phyloP scores from a whole-genome alignment of 2,797 vertebrate genomes.

The Mastacembelus armatus region DNA sequence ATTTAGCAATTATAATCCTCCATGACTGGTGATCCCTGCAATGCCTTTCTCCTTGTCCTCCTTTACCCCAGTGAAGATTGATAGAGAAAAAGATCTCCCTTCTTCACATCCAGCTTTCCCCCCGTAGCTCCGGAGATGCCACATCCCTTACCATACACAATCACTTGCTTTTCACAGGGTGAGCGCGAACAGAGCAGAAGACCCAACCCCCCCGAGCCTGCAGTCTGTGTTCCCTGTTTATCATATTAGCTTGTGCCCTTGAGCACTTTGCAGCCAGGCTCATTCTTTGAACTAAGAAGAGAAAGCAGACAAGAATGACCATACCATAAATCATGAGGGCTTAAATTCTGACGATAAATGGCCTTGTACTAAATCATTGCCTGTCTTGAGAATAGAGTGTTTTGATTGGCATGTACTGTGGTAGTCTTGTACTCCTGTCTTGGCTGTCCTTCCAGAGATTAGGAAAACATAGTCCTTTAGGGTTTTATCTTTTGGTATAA shows the following conservation, averaged over 20 bases:
- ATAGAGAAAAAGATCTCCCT: slow-evolving; percentile 40
- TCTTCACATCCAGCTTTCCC: slow-evolving; percentile 21
- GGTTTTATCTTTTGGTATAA: slow-evolving; percentile 3
- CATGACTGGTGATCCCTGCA: slow-evolving; percentile 63
- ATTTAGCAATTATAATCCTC: slow-evolving; percentile 71
- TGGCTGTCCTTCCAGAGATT: slow-evolving; percentile 14
- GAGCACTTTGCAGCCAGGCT: slow-evolving; percentile 68
- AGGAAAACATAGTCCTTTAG: slow-evolving; percentile 2
- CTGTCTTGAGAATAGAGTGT: slow-evolving; percentile 31
- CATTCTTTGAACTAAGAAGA: slow-evolving; percentile 70
- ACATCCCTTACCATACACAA: slow-evolving; percentile 33
- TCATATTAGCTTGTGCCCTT: slow-evolving; percentile 78
- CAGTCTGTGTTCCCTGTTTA: slow-evolving; percentile 72
- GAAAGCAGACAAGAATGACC: slow-evolving; percentile 50
- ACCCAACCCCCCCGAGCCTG: slow-evolving; percentile 18
- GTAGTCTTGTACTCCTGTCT: slow-evolving; percentile 25
- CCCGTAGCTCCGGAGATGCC: slow-evolving; percentile 10
- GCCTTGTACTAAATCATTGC: slow-evolving; percentile 52
- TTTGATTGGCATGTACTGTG: slow-evolving; percentile 45
- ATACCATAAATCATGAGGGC: slow-evolving; percentile 71
- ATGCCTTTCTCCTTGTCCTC: slow-evolving; percentile 31
- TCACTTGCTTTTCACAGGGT: slow-evolving; percentile 26
- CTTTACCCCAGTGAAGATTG: slow-evolving; percentile 24
- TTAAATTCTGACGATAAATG: slow-evolving; percentile 71
- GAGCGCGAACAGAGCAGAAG: slow-evolving; percentile 28